Evolutionary conservation across 2,888 invertebrate species (phyloP).

Genomic region (Scelioninae gen. 2): DNA sequence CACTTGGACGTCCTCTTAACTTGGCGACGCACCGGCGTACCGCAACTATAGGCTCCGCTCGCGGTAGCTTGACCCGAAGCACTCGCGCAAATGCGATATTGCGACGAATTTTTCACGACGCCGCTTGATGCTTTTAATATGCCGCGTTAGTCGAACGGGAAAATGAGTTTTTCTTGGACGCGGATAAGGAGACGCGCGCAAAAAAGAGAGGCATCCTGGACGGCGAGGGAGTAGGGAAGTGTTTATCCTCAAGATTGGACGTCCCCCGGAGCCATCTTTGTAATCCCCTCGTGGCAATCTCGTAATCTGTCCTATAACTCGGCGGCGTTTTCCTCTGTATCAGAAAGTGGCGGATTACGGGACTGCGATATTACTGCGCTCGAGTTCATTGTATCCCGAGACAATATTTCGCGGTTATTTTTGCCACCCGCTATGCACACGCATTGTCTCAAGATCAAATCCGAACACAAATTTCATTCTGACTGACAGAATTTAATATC

Average conservation of each 20-base stretch:
- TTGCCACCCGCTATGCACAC: constrained; percentile 35
- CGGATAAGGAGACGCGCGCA: constrained; percentile 50
- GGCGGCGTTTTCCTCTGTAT: constrained; percentile 57
- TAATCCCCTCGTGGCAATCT: constrained; percentile 75
- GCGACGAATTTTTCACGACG: constrained; percentile 46
- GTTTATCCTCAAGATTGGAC: constrained; percentile 75
- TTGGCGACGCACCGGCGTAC: too few species aligned
- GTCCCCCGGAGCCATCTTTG: constrained; percentile 73
- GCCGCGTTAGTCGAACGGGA: constrained; percentile 54
- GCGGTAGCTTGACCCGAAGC: constrained; percentile 15
- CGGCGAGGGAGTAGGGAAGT: constrained; percentile 71
- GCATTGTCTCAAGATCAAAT: constrained; percentile 12
- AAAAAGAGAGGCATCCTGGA: constrained; percentile 47
- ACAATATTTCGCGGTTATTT: constrained; percentile 70
- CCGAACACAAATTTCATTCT: constrained; percentile 13
- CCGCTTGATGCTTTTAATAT: constrained; percentile 69
- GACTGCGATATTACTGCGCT: constrained; percentile 63
- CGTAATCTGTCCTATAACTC: constrained; percentile 74
- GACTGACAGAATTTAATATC: constrained; percentile 21
- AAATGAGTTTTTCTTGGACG: constrained; percentile 67
- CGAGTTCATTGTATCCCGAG: constrained; percentile 65
- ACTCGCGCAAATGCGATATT: constrained; percentile 22
- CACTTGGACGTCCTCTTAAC: too few species aligned
- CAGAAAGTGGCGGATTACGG: constrained; percentile 62
- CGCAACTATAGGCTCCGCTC: too few species aligned